Conservation (phyloP, 2,888 invertebrate genomes). For the Platypus cylindrus region DNA sequence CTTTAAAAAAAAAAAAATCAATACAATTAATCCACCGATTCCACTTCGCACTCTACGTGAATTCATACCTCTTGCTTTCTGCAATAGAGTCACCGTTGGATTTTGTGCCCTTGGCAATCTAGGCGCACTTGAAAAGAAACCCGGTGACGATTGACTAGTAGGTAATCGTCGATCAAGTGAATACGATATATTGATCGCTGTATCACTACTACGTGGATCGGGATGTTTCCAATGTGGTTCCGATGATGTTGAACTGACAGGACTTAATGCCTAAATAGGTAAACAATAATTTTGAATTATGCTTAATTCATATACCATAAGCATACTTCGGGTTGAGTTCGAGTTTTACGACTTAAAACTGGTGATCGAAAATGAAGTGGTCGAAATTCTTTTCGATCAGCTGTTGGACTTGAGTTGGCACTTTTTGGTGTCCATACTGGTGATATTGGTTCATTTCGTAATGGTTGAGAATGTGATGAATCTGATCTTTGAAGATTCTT, state of each 20-base stretch:
- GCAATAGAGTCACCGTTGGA: constrained; percentile 74
- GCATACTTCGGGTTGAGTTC: constrained; percentile 24
- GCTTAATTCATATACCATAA: not conserved
- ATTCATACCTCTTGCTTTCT: constrained; percentile 70
- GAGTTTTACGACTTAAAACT: constrained; percentile 34
- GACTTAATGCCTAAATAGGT: constrained; percentile 1
- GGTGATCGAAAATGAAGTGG: constrained; percentile 67
- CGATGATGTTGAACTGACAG: constrained; percentile 4
- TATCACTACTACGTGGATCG: constrained; percentile 12
- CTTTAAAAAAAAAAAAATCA: constrained; percentile 39
- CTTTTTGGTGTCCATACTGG: constrained; percentile 70
- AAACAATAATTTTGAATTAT: not conserved
- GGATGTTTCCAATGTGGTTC: constrained; percentile 16
- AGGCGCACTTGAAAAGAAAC: constrained; percentile 34
- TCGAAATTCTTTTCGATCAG: constrained; percentile 64
- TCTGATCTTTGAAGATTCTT: constrained; percentile 12
- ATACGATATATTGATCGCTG: constrained; percentile 19
- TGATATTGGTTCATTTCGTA: constrained; percentile 42
- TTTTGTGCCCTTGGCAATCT: constrained; percentile 68
- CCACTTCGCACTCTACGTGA: not conserved
- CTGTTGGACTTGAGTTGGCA: constrained; percentile 57
- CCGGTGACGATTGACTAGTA: constrained; percentile 53
- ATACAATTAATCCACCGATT: not conserved
- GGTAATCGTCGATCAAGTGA: constrained; percentile 32
- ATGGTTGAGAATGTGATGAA: constrained; percentile 17